Base-by-base conservation (phyloP, 2,113 vertebrate species). In the Carassius carassius region DNA sequence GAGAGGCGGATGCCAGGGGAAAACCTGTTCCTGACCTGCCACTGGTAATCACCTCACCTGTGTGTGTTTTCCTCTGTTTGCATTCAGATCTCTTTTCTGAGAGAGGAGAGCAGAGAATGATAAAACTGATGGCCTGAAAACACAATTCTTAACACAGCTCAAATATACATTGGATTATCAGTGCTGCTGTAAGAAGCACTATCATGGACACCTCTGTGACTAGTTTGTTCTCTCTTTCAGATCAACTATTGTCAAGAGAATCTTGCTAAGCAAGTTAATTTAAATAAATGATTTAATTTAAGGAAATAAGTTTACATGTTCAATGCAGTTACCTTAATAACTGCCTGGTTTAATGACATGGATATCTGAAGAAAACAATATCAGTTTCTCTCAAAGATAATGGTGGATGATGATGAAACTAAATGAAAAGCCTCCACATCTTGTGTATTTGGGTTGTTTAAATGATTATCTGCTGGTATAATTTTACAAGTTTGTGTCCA, bases 1-100 rank as follows among this genome's bases (percentile, higher is more conserved):
- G 14, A 9, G 63, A 67, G 17, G 17, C 21, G 17, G 8, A 35
- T 70, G 67, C 17, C 32, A 17, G 70, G 92, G 91, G 93, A 91
- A 88, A 70, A 60, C 89, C 90, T 92, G 89, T 88, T 92, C 87
- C 79, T 82, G 89, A 86, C 90, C 91, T 88, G 88, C 90, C 91
- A 90, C 91, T 89, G 91, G 91, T 93, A 92, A 91, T 91, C 74
- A 83, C 89, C 88, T 94, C 91, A 92, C 90, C 91, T 90, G 84
- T 65, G 80, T 86, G 87, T 91, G 87, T 91, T 60, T 54, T 90
- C 84, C 86, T 91, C 86, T 92, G 92, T 92, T 92, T 87, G 83
- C 87, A 77, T 89, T 88, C 90, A 47, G 62, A 86, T 11, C 17
- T 37, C 32, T 37, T 37, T 69, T 14, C 65, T 67, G 65, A 9